phyloP scores from a whole-genome alignment of 2,888 invertebrate genomes.

The Heteropelma amictum region DNA sequence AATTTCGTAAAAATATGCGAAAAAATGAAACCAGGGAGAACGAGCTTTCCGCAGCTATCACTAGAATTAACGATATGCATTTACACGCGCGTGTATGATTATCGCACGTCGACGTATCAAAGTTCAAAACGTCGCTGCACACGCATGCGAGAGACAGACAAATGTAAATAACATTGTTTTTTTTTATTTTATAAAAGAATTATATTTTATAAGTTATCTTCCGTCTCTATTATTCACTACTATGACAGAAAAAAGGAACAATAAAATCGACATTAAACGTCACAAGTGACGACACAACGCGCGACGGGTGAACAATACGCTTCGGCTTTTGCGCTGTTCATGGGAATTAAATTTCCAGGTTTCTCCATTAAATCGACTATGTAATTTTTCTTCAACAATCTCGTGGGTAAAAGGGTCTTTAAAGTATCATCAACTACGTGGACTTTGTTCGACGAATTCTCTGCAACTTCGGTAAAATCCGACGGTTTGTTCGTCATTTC shows the following conservation, averaged over 20 bases:
- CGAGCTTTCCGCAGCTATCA: slow-evolving; percentile 33
- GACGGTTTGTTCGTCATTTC: no score
- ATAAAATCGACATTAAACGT: not conserved
- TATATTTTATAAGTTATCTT: slow-evolving; percentile 2
- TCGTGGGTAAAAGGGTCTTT: slow-evolving; percentile 76
- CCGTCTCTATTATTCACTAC: not conserved
- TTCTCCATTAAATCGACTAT: slow-evolving; percentile 81
- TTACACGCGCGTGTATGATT: not conserved
- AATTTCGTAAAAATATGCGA: not conserved
- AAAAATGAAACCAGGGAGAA: not conserved
- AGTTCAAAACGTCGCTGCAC: slow-evolving; percentile 13
- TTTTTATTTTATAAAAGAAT: slow-evolving; percentile 40
- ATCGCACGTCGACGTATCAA: slow-evolving; percentile 3
- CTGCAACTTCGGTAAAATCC: not conserved
- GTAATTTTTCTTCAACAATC: slow-evolving; percentile 81
- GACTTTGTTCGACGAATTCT: not conserved
- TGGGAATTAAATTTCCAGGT: slow-evolving; percentile 78
- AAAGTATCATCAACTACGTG: not conserved
- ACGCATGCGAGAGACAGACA: slow-evolving; percentile 6
- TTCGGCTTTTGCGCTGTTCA: slow-evolving; percentile 76
- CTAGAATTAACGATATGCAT: not conserved
- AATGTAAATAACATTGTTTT: slow-evolving; percentile 59
- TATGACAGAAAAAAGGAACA: not conserved
- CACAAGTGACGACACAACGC: slow-evolving; percentile 31
- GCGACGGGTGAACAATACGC: slow-evolving; percentile 68